Conservation (phyloP, 2,888 invertebrate species). For the Lithophane semibrunnea region DNA sequence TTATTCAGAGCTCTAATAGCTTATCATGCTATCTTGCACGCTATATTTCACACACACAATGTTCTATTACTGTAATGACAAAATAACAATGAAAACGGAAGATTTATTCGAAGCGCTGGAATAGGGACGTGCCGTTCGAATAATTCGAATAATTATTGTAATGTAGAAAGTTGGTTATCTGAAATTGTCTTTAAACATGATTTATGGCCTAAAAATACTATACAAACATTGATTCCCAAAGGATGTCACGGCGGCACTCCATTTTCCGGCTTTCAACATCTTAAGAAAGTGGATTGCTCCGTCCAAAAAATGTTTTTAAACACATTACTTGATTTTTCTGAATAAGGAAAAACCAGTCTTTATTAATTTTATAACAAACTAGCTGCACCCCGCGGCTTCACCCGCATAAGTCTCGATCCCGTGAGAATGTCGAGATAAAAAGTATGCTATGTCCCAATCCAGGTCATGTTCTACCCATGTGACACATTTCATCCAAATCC, state of each 20-base stretch:
- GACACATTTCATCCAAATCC: too few species aligned
- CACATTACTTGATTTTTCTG: neutral
- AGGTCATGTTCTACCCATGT: too few species aligned
- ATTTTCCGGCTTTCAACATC: neutral
- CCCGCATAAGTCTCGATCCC: too few species aligned
- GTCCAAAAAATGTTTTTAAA: neutral
- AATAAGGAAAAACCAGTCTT: neutral
- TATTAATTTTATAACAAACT: too few species aligned
- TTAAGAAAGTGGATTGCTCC: neutral
- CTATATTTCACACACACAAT: conserved; percentile 69
- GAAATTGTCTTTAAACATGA: neutral
- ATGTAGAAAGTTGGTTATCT: conserved; percentile 6
- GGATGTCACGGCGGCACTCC: too few species aligned
- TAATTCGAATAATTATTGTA: conserved; percentile 32
- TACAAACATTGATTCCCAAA: neutral
- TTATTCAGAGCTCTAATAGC: conserved; percentile 66
- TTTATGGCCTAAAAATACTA: neutral
- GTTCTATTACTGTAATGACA: conserved; percentile 78
- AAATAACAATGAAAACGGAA: conserved; percentile 75
- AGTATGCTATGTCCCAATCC: too few species aligned
- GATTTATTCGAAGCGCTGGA: conserved; percentile 69
- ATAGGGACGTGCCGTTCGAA: conserved; percentile 43
- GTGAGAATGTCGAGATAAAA: too few species aligned
- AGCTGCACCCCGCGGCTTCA: too few species aligned
- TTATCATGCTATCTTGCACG: conserved; percentile 64